Conservation (phyloP, 2,797 vertebrate species). For the Sebastolobus altivelis region DNA sequence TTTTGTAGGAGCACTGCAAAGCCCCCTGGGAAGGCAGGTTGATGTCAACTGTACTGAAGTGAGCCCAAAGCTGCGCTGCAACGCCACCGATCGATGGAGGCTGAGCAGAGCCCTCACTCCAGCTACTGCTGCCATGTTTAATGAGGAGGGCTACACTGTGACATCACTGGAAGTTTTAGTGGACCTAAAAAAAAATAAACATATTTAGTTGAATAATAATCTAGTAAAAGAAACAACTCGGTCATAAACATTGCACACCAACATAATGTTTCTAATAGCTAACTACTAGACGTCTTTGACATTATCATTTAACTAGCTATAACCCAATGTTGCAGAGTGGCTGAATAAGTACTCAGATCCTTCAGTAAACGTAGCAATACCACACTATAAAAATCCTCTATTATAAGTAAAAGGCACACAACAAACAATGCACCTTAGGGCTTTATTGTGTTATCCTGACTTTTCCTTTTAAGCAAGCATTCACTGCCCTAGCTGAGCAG, state of each 20-base stretch:
- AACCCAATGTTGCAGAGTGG: not conserved
- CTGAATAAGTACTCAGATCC: not conserved
- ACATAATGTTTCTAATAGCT: not conserved
- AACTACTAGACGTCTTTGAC: not conserved
- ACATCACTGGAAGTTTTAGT: not conserved
- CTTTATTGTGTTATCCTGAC: not conserved
- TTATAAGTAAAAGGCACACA: too few relatives aligned
- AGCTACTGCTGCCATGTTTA: slow-evolving; percentile 61
- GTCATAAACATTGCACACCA: too few relatives aligned
- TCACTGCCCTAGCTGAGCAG: not conserved
- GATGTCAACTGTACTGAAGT: slow-evolving; percentile 14
- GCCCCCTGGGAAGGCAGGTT: slow-evolving; percentile 35
- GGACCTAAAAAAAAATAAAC: slow-evolving; percentile 33
- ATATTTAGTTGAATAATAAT: not conserved
- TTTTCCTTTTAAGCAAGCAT: too few relatives aligned
- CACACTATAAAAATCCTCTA: not conserved
- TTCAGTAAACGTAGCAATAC: not conserved
- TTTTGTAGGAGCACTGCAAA: slow-evolving; percentile 26
- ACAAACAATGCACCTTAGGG: not conserved
- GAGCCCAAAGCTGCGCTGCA: slow-evolving; percentile 23
- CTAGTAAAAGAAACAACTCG: not conserved
- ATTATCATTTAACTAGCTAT: too few relatives aligned
- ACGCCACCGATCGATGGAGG: slow-evolving; percentile 17
- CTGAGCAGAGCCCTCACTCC: slow-evolving; percentile 38
- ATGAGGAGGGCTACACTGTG: not conserved